phyloP scores from a whole-genome alignment of 2,113 vertebrate species.

The Microtus richardsoni region DNA sequence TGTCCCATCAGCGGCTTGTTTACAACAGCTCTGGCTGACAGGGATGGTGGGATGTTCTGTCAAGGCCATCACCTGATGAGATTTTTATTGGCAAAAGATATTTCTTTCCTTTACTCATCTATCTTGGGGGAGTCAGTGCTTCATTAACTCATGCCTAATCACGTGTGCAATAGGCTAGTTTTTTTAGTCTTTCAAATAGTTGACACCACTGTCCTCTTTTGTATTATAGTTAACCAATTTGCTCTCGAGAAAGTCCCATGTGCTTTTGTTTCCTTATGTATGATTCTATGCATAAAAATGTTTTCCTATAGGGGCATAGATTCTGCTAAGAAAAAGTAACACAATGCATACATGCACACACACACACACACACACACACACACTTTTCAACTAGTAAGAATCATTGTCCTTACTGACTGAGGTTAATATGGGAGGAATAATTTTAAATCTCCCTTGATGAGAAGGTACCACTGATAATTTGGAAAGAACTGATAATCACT shows the following conservation, averaged over 20 bases:
- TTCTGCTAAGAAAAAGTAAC: neutral
- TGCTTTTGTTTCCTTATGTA: constrained; percentile 41
- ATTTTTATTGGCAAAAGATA: constrained; percentile 86
- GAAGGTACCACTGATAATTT: neutral
- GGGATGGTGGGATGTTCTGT: constrained; percentile 85
- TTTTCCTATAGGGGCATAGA: neutral
- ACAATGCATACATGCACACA: neutral
- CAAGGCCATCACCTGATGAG: constrained; percentile 87
- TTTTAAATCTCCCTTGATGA: neutral
- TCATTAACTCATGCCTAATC: constrained; percentile 83
- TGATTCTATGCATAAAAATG: neutral
- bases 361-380: neutral
- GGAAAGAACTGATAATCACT: neutral
- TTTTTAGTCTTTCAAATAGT: constrained; percentile 76
- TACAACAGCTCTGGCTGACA: constrained; percentile 87
- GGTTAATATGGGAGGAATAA: neutral
- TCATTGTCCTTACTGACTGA: neutral
- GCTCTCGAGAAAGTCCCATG: constrained; percentile 53
- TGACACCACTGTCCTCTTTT: constrained; percentile 62
- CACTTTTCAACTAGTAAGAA: neutral
- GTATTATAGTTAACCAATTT: constrained; percentile 70
- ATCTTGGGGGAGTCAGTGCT: constrained; percentile 79
- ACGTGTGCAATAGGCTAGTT: constrained; percentile 69
- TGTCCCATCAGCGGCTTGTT: constrained; percentile 89
- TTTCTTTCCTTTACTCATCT: constrained; percentile 83